Evolutionary conservation across 64 coral and sea anemone genomes (phyloP).

Genomic region (Montipora efflorescens): DNA sequence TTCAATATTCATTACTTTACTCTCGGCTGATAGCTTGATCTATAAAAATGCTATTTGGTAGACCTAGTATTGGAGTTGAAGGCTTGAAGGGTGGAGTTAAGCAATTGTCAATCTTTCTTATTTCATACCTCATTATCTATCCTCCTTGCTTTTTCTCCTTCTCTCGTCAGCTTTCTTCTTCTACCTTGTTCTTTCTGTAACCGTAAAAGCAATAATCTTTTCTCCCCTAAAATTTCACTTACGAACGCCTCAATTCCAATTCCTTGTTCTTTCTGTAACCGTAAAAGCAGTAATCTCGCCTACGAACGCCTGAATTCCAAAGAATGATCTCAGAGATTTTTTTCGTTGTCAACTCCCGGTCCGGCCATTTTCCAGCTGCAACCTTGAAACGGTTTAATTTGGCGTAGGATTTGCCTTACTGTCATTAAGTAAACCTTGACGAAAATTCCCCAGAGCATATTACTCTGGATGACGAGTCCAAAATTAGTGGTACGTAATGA

Average conservation of each 20-base stretch:
- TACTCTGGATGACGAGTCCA: too few species aligned
- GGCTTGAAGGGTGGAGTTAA: too few species aligned
- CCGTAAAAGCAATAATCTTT: conserved; percentile 77
- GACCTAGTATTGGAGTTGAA: too few species aligned
- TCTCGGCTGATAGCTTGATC: too few species aligned
- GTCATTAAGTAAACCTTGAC: neutral
- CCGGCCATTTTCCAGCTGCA: conserved; percentile 6
- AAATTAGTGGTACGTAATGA: too few species aligned
- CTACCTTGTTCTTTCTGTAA: conserved; percentile 83
- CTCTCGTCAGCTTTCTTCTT: conserved; percentile 60
- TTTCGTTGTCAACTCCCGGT: neutral
- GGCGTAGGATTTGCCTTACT: neutral
- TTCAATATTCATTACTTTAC: too few species aligned
- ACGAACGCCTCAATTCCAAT: conserved; percentile 70
- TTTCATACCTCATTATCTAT: conserved; percentile 43
- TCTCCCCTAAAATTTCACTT: conserved; percentile 83
- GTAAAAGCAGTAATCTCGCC: conserved; percentile 75
- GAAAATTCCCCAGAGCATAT: too few species aligned
- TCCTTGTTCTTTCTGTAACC: conserved; percentile 82
- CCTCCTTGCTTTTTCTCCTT: conserved; percentile 32
- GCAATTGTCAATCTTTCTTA: neutral
- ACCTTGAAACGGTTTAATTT: neutral
- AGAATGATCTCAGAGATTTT: conserved; percentile 68
- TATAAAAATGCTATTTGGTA: too few species aligned
- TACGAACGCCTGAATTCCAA: conserved; percentile 74